phyloP scores from a whole-genome alignment of 2,888 invertebrate species.

The Mongoloraphidia duomilia region DNA sequence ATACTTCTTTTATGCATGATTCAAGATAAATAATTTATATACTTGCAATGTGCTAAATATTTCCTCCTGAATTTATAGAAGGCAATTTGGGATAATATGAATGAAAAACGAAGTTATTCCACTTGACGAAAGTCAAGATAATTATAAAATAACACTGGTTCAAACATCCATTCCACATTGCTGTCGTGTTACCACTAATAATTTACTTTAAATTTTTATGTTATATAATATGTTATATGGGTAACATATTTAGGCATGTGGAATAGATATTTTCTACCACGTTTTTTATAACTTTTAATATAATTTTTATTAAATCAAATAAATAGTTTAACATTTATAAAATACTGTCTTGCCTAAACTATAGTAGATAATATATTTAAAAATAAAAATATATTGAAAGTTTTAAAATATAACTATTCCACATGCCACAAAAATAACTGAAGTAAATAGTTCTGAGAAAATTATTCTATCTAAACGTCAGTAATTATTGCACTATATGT shows the following conservation, averaged over 20 bases:
- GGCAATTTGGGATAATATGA: too few relatives aligned
- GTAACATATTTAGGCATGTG: slow-evolving; percentile 24
- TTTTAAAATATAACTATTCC: background rate
- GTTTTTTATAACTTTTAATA: slow-evolving; percentile 5
- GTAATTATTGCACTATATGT: slow-evolving; percentile 1
- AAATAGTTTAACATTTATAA: slow-evolving; percentile 9
- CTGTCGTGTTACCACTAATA: background rate
- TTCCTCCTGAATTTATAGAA: too few relatives aligned
- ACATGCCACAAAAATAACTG: background rate
- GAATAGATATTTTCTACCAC: slow-evolving; percentile 20
- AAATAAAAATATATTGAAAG: background rate
- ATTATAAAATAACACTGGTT: too few relatives aligned
- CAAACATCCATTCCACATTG: slow-evolving; percentile 6
- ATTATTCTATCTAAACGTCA: background rate
- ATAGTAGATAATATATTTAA: background rate
- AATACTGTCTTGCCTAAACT: background rate
- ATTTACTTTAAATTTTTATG: slow-evolving; percentile 3
- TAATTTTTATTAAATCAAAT: slow-evolving; percentile 15
- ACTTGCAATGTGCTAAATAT: too few relatives aligned
- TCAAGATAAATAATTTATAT: too few relatives aligned
- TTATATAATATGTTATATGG: background rate
- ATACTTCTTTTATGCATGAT: too few relatives aligned
- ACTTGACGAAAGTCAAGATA: too few relatives aligned
- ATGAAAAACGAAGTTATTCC: too few relatives aligned
- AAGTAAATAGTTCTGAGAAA: background rate